Conservation (phyloP, 2,888 invertebrate genomes). For the Drosophila niveifrons region DNA sequence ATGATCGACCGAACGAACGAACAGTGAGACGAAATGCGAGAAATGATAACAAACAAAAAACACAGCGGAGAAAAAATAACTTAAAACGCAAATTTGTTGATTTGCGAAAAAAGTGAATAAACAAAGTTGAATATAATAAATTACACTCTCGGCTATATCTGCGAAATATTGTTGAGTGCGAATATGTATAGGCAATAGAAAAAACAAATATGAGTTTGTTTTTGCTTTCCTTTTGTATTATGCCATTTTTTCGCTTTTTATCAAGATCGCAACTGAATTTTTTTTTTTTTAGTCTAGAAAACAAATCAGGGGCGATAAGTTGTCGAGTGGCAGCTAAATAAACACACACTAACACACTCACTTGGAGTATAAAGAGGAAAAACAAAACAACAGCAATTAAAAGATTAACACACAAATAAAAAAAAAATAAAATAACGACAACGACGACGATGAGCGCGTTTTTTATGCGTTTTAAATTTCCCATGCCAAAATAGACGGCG, state of each 20-base stretch:
- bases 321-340: slow-evolving; percentile 69
- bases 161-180: slow-evolving; percentile 13
- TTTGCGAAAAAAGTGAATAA: slow-evolving; percentile 58
- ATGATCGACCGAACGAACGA: not conserved
- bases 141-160: slow-evolving; percentile 43
- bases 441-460: slow-evolving; percentile 16
- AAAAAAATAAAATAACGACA: slow-evolving; percentile 17
- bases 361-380: slow-evolving; percentile 19
- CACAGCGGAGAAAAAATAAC: slow-evolving; percentile 28
- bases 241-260: slow-evolving; percentile 43
- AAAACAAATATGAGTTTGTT: slow-evolving; percentile 55
- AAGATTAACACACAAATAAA: slow-evolving; percentile 73
- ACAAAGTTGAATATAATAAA: slow-evolving; percentile 65
- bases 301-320: slow-evolving; percentile 75
- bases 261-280: slow-evolving; percentile 69
- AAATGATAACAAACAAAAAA: slow-evolving; percentile 41
- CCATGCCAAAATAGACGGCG: slow-evolving; percentile 47
- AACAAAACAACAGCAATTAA: slow-evolving; percentile 74
- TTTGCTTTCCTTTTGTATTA: slow-evolving; percentile 24
- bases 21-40: slow-evolving; percentile 23
- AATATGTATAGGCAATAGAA: slow-evolving; percentile 47
- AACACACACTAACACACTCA: slow-evolving; percentile 37
- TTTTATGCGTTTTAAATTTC: slow-evolving; percentile 81
- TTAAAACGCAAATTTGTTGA: slow-evolving; percentile 53
- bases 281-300: slow-evolving; percentile 57